Conservation (phyloP, 2,113 vertebrate genomes). For the Deroptyus accipitrinus region DNA sequence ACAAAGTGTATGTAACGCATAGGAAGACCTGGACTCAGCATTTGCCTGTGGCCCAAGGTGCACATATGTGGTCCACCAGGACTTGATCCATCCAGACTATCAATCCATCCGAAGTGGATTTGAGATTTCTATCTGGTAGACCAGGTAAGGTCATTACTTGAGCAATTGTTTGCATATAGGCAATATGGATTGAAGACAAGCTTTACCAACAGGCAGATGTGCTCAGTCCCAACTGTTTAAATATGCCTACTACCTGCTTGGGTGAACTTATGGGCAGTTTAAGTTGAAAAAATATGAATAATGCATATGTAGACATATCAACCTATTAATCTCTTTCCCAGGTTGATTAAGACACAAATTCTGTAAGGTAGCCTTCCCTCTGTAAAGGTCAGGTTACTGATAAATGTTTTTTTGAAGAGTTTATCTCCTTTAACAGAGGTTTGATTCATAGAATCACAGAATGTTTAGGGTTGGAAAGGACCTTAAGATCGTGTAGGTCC, state of each 20-base stretch:
- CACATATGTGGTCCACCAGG: background rate
- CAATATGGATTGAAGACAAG: background rate
- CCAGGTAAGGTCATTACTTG: background rate
- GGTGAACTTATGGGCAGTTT: background rate
- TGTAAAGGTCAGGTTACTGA: background rate
- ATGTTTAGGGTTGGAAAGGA: background rate
- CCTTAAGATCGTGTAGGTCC: background rate
- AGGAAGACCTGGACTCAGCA: background rate
- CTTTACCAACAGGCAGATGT: background rate
- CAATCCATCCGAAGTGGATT: background rate
- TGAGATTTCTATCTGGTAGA: background rate
- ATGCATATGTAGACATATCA: background rate
- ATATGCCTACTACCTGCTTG: background rate
- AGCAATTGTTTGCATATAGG: background rate
- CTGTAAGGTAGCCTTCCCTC: background rate
- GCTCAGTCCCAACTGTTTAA: background rate
- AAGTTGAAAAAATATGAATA: constrained; percentile 10
- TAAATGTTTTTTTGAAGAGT: background rate
- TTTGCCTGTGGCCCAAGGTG: background rate
- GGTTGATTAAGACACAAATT: constrained; percentile 15
- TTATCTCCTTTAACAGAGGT: background rate
- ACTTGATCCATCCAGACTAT: background rate
- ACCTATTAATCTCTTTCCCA: constrained; percentile 2
- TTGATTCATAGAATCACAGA: background rate
- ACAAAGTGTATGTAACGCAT: background rate